Evolutionary conservation across 2,797 vertebrate genomes (phyloP), one percentile per base, ranked within the genome.

Genomic region (Cheirogaleus major): DNA sequence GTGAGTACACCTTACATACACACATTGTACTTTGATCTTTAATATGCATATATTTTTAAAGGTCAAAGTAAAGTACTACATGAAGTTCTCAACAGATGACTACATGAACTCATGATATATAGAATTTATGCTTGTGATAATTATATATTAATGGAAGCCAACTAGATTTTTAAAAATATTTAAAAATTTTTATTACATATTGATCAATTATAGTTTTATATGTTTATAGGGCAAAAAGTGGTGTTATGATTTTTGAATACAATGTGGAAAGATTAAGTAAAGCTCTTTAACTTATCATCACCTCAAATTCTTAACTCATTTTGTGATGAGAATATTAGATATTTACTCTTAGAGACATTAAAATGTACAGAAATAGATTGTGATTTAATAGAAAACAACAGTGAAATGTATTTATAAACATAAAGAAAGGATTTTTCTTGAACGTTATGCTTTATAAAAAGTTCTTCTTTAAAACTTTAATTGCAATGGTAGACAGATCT

Each of bases 321-420:
- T 38, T 57, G 50, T 79, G 22, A 57, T 57, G 23, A 55, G 23
- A 57, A 79, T 9, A 38, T 55, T 55, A 17, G 50, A 79, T 55
- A 25, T 79, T 55, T 79, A 55, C 23, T 79, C 22, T 57, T 17
- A 57, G 52, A 22, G 23, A 38, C 52, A 57, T 5, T 55, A 35
- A 79, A 57, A 57, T 57, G 76, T 55, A 38, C 14, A 35, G 8
- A 38, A 57, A 57, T 10, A 38, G n/a, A 27, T 10, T 38, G 13
- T 10, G 12, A 86, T 70, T 82, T 91, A 88, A 52, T 32, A 86
- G n/a, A 72, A 80, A 85, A 75, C 35, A 87, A 75, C 20, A 32
- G 1, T 84, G 52, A 94, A 82, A 94, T 76, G 81, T 85, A 75
- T 91, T 73, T 94, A 13, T 65, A 93, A 84, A 61, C 20, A 87